Percentiles rank a stretch among this genome's conserved stretches.
phyloP scores from a whole-genome alignment of 2,888 invertebrate genomes.

The Drosophila falleni region DNA sequence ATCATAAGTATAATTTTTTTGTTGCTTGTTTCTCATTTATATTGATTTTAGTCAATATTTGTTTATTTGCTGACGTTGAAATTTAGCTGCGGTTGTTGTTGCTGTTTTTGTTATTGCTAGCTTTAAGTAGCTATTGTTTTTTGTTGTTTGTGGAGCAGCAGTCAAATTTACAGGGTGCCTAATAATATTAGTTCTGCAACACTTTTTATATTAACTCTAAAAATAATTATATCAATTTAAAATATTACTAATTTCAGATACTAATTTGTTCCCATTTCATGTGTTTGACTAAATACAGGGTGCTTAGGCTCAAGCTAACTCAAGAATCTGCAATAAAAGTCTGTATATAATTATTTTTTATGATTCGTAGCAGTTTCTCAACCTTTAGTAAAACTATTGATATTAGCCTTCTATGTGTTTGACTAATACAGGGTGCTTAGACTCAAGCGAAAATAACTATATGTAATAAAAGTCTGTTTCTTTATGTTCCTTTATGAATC shows the following conservation, averaged over 20 bases:
- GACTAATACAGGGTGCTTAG: too few relatives aligned
- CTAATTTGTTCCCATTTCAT: slow-evolving; percentile 14
- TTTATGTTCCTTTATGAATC: neutral
- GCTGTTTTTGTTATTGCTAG: slow-evolving; percentile 11
- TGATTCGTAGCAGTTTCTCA: neutral
- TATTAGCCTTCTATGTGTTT: neutral
- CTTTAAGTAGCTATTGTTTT: slow-evolving; percentile 23
- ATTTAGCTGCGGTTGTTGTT: slow-evolving; percentile 37
- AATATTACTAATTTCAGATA: slow-evolving; percentile 16
- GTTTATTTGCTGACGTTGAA: slow-evolving; percentile 72
- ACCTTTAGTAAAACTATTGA: neutral
- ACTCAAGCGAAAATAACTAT: too few relatives aligned
- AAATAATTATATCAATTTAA: slow-evolving; percentile 7
- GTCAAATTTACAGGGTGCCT: slow-evolving; percentile 43
- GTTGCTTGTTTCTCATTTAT: slow-evolving; percentile 47
- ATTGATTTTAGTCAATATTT: slow-evolving; percentile 76
- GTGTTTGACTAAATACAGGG: slow-evolving; percentile 26
- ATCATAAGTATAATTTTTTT: slow-evolving; percentile 25
- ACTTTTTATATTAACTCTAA: neutral
- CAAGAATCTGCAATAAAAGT: neutral
- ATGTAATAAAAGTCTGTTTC: neutral
- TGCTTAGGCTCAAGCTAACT: neutral
- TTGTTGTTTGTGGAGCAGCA: slow-evolving; percentile 2
- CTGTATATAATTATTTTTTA: too few relatives aligned
- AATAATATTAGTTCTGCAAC: neutral